A percentile compares a stretch with the other conserved stretches of the same genome.
Conservation (phyloP, 2,113 vertebrate genomes). For the Pleuronectes platessa region DNA sequence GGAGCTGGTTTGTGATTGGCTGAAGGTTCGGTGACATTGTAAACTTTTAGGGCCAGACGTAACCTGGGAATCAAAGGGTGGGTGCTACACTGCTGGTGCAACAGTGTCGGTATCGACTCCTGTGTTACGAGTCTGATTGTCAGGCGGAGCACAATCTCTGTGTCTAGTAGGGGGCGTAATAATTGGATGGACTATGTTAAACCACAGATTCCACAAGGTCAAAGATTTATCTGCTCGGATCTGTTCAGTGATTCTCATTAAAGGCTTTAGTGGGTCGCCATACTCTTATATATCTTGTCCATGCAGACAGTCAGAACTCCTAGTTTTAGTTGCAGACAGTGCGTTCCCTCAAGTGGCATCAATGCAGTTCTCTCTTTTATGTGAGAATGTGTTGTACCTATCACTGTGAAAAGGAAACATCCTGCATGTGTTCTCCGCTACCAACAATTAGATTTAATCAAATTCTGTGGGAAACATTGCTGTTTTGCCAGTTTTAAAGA, state of each 20-base stretch:
- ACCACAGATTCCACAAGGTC: neutral
- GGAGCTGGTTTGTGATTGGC: constrained; percentile 1
- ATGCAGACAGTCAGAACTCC: no score
- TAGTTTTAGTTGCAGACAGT: no score
- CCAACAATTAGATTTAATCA: no score
- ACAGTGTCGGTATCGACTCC: neutral
- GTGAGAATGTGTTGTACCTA: no score
- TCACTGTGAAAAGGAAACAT: no score
- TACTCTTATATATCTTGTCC: neutral
- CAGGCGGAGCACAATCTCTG: neutral
- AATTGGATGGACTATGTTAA: constrained; percentile 9
- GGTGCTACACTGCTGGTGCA: neutral
- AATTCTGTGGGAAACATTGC: no score
- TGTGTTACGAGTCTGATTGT: neutral
- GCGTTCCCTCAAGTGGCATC: no score
- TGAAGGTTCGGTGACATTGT: neutral
- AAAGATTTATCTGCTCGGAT: constrained; percentile 11
- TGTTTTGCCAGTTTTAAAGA: no score
- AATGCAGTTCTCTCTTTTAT: no score
- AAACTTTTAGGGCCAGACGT: constrained; percentile 20
- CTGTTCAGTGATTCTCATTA: neutral
- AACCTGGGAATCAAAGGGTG: neutral
- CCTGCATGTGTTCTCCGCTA: no score
- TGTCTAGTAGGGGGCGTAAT: constrained; percentile 1
- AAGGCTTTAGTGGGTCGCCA: no score